phyloP scores from a whole-genome alignment of 2,888 invertebrate genomes.

The Ganaspis brasiliensis region DNA sequence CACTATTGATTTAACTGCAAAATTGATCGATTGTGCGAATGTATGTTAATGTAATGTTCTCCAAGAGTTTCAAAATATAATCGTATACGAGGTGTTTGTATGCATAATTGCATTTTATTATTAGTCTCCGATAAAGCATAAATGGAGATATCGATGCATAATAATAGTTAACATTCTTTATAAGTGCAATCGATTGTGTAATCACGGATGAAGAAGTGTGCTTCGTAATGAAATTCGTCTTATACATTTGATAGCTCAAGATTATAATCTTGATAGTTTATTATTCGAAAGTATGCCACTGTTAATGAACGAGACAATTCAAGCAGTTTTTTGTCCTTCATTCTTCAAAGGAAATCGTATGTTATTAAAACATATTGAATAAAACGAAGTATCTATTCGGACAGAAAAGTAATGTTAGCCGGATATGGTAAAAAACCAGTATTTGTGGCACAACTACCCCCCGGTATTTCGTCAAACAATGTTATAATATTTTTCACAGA shows the following conservation, averaged over 20 bases:
- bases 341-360: too few species aligned
- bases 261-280: background rate
- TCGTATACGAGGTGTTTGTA: background rate
- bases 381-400: too few species aligned
- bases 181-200: slow-evolving; percentile 31
- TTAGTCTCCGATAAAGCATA: slow-evolving; percentile 21
- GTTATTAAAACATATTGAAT: too few species aligned
- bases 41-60: slow-evolving; percentile 17
- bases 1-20: slow-evolving; percentile 10
- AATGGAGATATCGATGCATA: slow-evolving; percentile 16
- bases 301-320: background rate
- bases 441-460: too few species aligned
- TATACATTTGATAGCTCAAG: background rate
- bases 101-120: slow-evolving; percentile 39
- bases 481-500: too few species aligned
- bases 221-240: background rate
- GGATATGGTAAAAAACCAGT: too few species aligned
- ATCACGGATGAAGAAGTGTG: slow-evolving; percentile 9
- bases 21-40: background rate
- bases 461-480: too few species aligned
- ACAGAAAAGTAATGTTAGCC: too few species aligned
- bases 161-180: slow-evolving; percentile 6
- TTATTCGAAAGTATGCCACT: background rate
- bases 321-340: background rate
- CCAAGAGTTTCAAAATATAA: background rate